These are phyloP conservation scores for Sarcophilus harrisii DNA, from an alignment of 2,797 vertebrate genomes.

Conservation along the genomic window DNA sequence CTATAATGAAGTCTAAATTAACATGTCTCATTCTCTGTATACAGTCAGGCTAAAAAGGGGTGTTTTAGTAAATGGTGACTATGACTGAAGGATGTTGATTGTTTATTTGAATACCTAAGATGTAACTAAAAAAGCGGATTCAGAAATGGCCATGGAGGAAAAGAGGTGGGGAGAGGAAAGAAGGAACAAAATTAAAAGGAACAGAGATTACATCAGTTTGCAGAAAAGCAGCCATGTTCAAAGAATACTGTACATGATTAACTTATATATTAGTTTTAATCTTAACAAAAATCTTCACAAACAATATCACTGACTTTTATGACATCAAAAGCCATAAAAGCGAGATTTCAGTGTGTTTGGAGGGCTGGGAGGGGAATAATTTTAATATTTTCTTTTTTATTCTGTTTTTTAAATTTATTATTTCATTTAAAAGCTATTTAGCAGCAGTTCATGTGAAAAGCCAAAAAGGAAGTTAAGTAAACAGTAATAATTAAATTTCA, in stretches of 20 bases:
- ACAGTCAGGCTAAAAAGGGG: background rate
- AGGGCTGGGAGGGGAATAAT: background rate
- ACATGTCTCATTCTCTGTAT: constrained; percentile 17
- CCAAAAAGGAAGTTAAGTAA: constrained; percentile 45
- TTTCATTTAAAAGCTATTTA: background rate
- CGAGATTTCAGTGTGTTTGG: background rate
- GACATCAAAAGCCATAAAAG: constrained; percentile 44
- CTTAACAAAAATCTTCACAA: constrained; percentile 55
- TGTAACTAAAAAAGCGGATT: background rate
- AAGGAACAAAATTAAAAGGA: background rate
- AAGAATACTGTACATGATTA: constrained; percentile 23
- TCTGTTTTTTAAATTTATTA: background rate
- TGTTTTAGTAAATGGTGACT: background rate
- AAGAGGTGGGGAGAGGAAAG: background rate
- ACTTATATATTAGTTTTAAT: constrained; percentile 11
- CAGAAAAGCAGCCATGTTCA: background rate
- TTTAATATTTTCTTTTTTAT: constrained; percentile 43
- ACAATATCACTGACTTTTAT: background rate
- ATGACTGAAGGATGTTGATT: background rate
- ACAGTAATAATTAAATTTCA: constrained; percentile 43
- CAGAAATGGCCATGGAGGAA: background rate
- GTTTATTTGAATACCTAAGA: background rate
- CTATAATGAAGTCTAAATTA: constrained; percentile 13
- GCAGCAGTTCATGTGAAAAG: constrained; percentile 49
- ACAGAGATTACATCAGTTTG: constrained; percentile 5